These are phyloP conservation scores for Mus minutoides DNA, from an alignment of 2,797 vertebrate genomes.

Conservation along the genomic window DNA sequence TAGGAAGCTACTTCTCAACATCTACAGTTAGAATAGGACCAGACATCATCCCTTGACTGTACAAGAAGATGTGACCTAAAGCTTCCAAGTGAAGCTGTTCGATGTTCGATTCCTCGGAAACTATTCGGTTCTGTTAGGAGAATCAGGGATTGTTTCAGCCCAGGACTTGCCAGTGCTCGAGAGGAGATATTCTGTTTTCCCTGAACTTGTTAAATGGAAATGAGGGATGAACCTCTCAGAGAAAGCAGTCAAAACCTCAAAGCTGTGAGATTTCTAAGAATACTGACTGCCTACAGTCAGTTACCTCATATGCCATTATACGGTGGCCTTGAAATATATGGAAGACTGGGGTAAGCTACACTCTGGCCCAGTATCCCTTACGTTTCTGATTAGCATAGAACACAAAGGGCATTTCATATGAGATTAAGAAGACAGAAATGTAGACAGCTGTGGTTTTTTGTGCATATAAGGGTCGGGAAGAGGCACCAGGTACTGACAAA, in stretches of 20 bases:
- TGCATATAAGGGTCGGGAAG: not conserved
- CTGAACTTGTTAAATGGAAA: not conserved
- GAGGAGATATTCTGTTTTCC: not conserved
- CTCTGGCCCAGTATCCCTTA: not conserved
- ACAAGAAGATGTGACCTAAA: not conserved
- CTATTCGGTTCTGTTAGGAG: not conserved
- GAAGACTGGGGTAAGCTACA: not conserved
- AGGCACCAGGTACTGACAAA: fast-evolving
- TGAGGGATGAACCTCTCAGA: not conserved
- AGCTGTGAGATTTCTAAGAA: not conserved
- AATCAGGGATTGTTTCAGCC: not conserved
- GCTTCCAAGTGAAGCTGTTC: not conserved
- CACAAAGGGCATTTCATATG: not conserved
- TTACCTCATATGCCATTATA: not conserved
- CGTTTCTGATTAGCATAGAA: not conserved
- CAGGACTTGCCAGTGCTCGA: not conserved
- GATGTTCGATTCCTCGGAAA: not conserved
- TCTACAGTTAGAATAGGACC: not conserved
- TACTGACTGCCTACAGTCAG: not conserved
- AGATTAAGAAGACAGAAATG: not conserved
- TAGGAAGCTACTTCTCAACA: not conserved
- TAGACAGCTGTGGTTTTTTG: not conserved
- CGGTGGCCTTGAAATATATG: not conserved
- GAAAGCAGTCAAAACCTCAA: not conserved
- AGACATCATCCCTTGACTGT: not conserved